Percentiles rank a stretch among this genome's conserved stretches.
Evolutionary conservation across 2,797 vertebrate genomes (phyloP).

Genomic region (Peromyscus attwateri): DNA sequence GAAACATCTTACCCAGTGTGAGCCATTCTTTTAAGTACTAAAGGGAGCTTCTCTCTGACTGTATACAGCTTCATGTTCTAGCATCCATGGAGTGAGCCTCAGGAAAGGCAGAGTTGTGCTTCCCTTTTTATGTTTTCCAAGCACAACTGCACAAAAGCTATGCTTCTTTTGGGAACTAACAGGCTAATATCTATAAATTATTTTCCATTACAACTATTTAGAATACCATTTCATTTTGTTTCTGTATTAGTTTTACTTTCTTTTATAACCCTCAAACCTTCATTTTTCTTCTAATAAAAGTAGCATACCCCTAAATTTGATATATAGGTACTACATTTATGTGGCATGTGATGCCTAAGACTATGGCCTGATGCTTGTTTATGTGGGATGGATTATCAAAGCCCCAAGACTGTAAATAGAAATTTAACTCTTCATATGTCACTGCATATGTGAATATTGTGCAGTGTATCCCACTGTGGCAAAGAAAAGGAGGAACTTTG

Average conservation of each 20-base stretch:
- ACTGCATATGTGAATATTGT: background rate
- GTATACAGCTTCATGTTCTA: background rate
- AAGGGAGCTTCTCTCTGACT: background rate
- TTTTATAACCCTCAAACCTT: background rate
- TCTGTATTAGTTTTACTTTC: background rate
- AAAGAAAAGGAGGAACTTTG: background rate
- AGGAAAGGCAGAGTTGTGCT: no score
- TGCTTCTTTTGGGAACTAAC: background rate
- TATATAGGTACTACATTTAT: background rate
- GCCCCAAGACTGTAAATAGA: background rate
- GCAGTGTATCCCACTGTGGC: background rate
- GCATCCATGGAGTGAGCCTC: background rate
- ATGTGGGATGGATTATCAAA: background rate
- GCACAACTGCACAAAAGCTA: background rate
- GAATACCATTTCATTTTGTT: background rate
- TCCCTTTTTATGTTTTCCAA: background rate
- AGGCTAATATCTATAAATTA: background rate
- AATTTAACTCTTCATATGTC: background rate
- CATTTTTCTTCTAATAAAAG: background rate
- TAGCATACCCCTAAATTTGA: background rate
- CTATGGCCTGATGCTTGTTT: background rate
- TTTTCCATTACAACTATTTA: background rate
- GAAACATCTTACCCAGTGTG: background rate
- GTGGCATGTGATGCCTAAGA: background rate
- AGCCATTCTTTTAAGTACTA: background rate